Conservation (phyloP, 2,797 vertebrate species). For the Alosa sapidissima region DNA sequence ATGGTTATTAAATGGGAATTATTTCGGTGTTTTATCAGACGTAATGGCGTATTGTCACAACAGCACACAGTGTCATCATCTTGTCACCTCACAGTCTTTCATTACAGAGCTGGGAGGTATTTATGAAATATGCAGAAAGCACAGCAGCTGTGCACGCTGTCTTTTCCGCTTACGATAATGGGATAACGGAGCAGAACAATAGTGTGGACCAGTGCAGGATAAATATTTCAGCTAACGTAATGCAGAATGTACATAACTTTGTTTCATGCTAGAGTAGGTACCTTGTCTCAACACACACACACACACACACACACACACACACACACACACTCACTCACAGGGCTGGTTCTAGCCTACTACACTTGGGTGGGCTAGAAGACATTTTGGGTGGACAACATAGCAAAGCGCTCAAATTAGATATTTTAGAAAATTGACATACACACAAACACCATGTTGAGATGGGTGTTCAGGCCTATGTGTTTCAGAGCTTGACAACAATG, state of each 20-base stretch:
- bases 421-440: too few relatives aligned
- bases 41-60: constrained; percentile 22
- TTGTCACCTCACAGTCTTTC: constrained; percentile 9
- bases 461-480: too few relatives aligned
- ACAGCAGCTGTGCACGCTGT: not conserved
- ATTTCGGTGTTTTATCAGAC: constrained; percentile 7
- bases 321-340: not conserved
- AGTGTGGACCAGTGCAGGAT: not conserved
- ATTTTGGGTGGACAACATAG: too few relatives aligned
- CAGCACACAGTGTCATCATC: not conserved
- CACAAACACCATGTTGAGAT: too few relatives aligned
- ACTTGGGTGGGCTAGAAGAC: too few relatives aligned
- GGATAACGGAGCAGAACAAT: not conserved
- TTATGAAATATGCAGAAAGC: constrained; percentile 22
- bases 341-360: too few relatives aligned
- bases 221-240: constrained; percentile 8
- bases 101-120: not conserved
- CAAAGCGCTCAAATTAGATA: too few relatives aligned
- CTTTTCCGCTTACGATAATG: not conserved
- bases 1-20: constrained; percentile 17
- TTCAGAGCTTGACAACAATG: too few relatives aligned
- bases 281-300: not conserved
- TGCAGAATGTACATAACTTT: constrained; percentile 12
- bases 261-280: not conserved
- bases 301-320: not conserved